Evolutionary conservation across 2,888 invertebrate species (phyloP), one percentile per base, ranked within the genome.

Genomic region (Boloria selene): DNA sequence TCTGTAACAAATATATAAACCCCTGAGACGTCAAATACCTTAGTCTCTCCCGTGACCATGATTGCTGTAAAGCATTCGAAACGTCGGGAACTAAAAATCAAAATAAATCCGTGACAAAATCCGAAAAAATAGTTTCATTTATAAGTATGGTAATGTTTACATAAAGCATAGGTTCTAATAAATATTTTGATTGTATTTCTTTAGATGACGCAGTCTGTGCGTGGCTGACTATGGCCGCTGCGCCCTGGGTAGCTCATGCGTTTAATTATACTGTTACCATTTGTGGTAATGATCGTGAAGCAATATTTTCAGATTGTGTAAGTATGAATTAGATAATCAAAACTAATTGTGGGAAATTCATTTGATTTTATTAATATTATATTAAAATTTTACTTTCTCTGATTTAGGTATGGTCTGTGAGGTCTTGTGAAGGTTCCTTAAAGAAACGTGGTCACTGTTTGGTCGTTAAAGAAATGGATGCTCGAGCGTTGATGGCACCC

Each of bases 271-370:
- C 87, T 0, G 79, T 91, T 61, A 91, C 90, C 59, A 82, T 92
- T 71, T 89, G 90, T 69, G 92, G 92, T 67, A 89, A 87, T 75
- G 90, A 91, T 68, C 82, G 91, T 54, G 91, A 92, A 82, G 91
- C 90, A 64, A 90, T 91, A 72, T 92, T 92, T 75, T 86, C 88
- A 22, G 90, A 92, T 70, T 82, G 82, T 71, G 92, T 92, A 81
- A 85, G 90, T 83, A 58, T 65, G 47, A 61, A 16, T 64, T 51
- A 17, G 17, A 60, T 14, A 14, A 16, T 3, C 2, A 49, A 55
- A 14, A n/a, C n/a, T 14, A 10, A 53, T 53, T 53, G 31, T 38
- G 31, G 7, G 10, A 38, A 7, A 10, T 7, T 7, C 2, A 38
- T 56, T 67, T 50, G 58, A 44, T 13, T 42, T 31, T 14, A 22